Base-by-base conservation (phyloP, 2,797 vertebrate genomes). In the Lemur catta region DNA sequence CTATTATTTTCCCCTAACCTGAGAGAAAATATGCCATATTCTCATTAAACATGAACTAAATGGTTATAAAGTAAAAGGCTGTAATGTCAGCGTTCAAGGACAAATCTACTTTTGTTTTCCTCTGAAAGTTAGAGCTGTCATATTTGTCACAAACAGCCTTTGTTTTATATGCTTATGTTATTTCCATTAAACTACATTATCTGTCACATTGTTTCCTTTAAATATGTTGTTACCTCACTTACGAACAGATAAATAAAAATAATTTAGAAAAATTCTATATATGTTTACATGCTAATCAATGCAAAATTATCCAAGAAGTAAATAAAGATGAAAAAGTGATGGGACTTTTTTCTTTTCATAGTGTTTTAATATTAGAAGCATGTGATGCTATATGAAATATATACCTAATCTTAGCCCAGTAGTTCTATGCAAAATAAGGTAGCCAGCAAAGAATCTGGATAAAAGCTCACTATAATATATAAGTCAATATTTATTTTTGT, bases 21-120 rank as follows among this genome's bases (percentile, higher is more conserved):
- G 46, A 90, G 89, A 94, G 13, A 96, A 96, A 97, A 82, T 90
- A 97, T 59, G 26, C 5, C 24, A 97, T 1, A 79, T n/a, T 94
- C 13, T 97, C 22, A 96, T 97, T 98, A 95, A 86, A 97, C 90
- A 95, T 87, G 8, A 97, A 94, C 4, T 92, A 33, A 28, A 28
- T 4, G 93, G 2, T 76, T 95, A 67, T 65, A 89, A 89, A 86
- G 92, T 96, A 95, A 90, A 94, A 94, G 20, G 15, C 87, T 95
- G 10, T 81, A n/a, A 41, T 95, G 10, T 50, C 69, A 79, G 33
- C 55, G 35, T 96, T 74, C 48, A 93, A 98, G 91, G 92, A 72
- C 35, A 95, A 87, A 96, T 18, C 63, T 82, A 80, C 6, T 38
- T 78, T 4, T 35, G 82, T 3, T 95, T 80, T 28, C 46, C 12